phyloP scores from a whole-genome alignment of 2,888 invertebrate genomes.

The Mantis religiosa region DNA sequence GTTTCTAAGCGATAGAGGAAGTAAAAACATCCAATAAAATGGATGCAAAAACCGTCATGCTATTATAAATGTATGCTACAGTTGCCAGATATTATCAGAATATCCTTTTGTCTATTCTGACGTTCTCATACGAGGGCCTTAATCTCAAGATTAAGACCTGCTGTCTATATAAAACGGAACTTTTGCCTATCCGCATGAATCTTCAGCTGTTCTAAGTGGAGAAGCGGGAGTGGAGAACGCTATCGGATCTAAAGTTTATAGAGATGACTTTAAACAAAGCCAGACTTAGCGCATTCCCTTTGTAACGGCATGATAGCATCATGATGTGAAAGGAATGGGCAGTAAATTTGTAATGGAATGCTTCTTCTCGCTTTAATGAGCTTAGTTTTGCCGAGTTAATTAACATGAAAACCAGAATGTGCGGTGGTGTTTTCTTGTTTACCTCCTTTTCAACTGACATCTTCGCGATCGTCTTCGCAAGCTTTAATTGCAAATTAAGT shows the following conservation, averaged over 20 bases:
- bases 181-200: not conserved
- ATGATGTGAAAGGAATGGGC: not conserved
- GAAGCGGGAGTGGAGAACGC: not conserved
- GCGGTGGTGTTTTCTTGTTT: not conserved
- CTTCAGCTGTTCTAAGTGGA: not conserved
- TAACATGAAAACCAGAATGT: not conserved
- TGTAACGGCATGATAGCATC: not conserved
- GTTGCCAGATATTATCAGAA: no score
- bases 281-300: not conserved
- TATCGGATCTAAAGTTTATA: not conserved
- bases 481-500: not conserved
- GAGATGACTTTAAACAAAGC: not conserved
- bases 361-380: not conserved
- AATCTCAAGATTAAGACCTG: not conserved
- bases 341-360: not conserved
- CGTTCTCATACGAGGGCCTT: no score
- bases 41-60: no score
- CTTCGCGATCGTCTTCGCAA: not conserved
- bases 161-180: not conserved
- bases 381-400: not conserved
- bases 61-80: no score
- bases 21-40: no score
- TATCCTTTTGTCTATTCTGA: no score
- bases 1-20: no score
- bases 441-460: not conserved